Evolutionary conservation across 2,888 invertebrate genomes (phyloP).

Genomic region (Coleophora flavipennella): DNA sequence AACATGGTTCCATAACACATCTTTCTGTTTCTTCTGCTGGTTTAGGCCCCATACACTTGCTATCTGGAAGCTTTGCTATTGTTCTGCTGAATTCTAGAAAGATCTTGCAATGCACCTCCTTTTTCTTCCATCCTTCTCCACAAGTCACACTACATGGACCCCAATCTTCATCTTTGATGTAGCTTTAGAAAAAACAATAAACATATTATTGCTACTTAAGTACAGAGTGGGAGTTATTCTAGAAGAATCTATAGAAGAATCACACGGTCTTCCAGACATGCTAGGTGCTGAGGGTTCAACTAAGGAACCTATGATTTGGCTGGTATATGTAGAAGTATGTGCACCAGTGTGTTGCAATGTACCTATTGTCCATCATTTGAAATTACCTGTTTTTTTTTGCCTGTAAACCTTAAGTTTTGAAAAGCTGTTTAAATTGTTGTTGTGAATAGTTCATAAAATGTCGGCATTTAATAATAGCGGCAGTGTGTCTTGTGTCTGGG

Average conservation of each 20-base stretch:
- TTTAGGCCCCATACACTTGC: slow-evolving; percentile 88
- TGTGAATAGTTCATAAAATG: slow-evolving; percentile 7
- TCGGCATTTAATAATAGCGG: too few relatives aligned
- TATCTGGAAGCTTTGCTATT: slow-evolving; percentile 89
- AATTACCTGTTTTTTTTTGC: slow-evolving; percentile 1
- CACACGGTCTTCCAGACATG: slow-evolving; percentile 46
- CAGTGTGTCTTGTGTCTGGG: not conserved
- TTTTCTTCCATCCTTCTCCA: slow-evolving; percentile 89
- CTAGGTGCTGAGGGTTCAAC: slow-evolving; percentile 51
- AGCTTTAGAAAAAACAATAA: slow-evolving; percentile 59
- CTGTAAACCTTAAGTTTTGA: slow-evolving; percentile 20
- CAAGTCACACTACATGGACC: slow-evolving; percentile 93
- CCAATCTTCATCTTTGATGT: slow-evolving; percentile 91
- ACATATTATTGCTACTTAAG: too few relatives aligned
- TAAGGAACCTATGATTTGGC: slow-evolving; percentile 49
- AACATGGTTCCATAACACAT: slow-evolving; percentile 86
- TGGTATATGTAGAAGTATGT: slow-evolving; percentile 71
- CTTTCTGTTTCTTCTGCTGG: slow-evolving; percentile 86
- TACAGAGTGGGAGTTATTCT: not conserved
- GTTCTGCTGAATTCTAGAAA: slow-evolving; percentile 93
- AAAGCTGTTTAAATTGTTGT: slow-evolving; percentile 24
- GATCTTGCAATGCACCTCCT: slow-evolving; percentile 95
- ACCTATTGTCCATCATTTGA: slow-evolving; percentile 30
- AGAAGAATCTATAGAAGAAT: slow-evolving; percentile 22
- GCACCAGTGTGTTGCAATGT: slow-evolving; percentile 53